A percentile compares a stretch with the other conserved stretches of the same genome.
Evolutionary conservation across 2,113 vertebrate genomes (phyloP).

Genomic region (Oryzias curvinotus): DNA sequence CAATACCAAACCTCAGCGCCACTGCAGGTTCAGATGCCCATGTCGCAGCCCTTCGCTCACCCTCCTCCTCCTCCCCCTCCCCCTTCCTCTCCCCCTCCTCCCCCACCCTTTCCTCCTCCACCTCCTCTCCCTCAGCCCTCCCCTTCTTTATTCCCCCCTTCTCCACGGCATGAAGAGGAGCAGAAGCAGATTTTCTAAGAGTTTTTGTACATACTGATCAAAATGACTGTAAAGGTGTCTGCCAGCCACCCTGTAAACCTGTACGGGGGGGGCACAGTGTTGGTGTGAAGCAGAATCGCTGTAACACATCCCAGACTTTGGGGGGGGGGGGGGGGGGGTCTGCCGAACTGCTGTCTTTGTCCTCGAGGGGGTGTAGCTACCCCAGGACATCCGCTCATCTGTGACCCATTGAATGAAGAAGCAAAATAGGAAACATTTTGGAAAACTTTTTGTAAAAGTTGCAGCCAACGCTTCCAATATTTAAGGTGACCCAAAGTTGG

Average conservation of each 20-base stretch:
- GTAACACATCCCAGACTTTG: constrained; percentile 21
- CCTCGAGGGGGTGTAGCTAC: constrained; percentile 3
- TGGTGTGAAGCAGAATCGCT: constrained; percentile 22
- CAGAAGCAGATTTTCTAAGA: constrained; percentile 87
- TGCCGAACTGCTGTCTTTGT: constrained; percentile 40
- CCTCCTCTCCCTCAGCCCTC: constrained; percentile 58
- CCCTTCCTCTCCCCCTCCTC: constrained; percentile 55
- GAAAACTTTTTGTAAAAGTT: constrained; percentile 38
- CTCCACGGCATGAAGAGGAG: constrained; percentile 83
- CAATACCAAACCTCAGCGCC: constrained; percentile 48
- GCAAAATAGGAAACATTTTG: constrained; percentile 7
- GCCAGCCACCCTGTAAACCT: constrained; percentile 51
- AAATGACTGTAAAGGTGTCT: constrained; percentile 60
- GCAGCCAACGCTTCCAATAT: constrained; percentile 59
- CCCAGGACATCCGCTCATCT: constrained; percentile 12
- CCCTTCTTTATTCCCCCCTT: constrained; percentile 31
- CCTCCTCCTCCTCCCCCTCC: constrained; percentile 55
- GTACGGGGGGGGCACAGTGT: constrained; percentile 28
- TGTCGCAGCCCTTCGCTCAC: constrained; percentile 38
- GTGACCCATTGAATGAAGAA: constrained; percentile 24
- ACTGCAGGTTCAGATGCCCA: constrained; percentile 25
- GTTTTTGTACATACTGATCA: constrained; percentile 83
- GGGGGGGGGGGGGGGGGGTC: constrained; percentile 10
- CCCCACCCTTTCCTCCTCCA: constrained; percentile 61
- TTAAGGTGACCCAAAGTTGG: no score